phyloP scores from a whole-genome alignment of 2,113 vertebrate genomes.

The Xiphophorus couchianus region DNA sequence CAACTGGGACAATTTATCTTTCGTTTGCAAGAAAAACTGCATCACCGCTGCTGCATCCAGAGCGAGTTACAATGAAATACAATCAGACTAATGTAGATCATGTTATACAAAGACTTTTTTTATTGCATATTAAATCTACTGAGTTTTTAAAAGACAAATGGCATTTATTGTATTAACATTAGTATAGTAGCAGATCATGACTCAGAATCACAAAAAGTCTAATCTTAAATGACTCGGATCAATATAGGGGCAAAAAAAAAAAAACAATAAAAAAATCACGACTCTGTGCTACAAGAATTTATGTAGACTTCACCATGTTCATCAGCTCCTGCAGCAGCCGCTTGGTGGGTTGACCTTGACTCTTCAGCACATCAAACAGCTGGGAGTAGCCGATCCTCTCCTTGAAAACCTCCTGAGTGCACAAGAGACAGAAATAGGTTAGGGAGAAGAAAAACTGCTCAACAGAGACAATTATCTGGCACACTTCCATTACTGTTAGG shows the following conservation, averaged over 20 bases:
- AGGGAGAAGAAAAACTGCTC: slow-evolving; percentile 28
- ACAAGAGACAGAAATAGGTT: slow-evolving; percentile 60
- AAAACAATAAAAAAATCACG: neutral
- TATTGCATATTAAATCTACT: neutral
- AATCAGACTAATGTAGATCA: neutral
- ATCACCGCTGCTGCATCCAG: neutral
- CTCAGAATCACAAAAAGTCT: neutral
- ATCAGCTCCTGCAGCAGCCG: slow-evolving; percentile 94
- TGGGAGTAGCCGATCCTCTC: slow-evolving; percentile 95
- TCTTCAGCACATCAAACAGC: slow-evolving; percentile 91
- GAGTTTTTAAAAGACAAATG: neutral
- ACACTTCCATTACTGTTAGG: slow-evolving; percentile 47
- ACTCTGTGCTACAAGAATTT: neutral
- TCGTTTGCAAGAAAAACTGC: neutral
- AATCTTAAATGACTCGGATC: neutral
- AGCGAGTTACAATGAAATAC: neutral
- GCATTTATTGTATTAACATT: neutral
- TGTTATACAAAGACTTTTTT: neutral
- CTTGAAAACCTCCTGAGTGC: slow-evolving; percentile 94
- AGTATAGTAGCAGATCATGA: neutral
- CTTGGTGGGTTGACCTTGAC: slow-evolving; percentile 90
- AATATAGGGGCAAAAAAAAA: too few relatives aligned
- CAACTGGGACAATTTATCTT: too few relatives aligned
- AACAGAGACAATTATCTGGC: slow-evolving; percentile 45
- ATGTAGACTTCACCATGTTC: slow-evolving; percentile 88